Evolutionary conservation across 2,113 vertebrate genomes (phyloP), one percentile per base, ranked within the genome.

Genomic region (Coturnix japonica): DNA sequence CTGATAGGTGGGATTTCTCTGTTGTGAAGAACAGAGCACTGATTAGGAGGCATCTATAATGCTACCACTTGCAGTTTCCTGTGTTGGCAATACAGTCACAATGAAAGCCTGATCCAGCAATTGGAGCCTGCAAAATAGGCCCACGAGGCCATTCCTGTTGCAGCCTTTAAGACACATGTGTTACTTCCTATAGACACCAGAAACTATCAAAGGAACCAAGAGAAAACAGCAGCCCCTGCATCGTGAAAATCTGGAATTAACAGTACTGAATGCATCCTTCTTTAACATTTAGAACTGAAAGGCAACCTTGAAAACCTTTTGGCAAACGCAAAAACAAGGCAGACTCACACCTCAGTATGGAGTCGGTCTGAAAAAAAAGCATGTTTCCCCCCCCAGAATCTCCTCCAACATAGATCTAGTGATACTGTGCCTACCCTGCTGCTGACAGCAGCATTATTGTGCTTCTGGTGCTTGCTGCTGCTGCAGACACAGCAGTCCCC

Each of bases 401-500:
- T 82, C 78, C 67, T 28, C 60, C 53, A 67, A n/a, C 30, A 61
- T 60, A 74, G 66, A 89, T 64, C 14, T 82, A 56, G 71, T 5
- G 67, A 33, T 22, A 1, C 18, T 28, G 71, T 0, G 0, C 72
- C 64, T 79, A 81, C 69, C 49, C 88, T 67, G 89, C 87, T 89
- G 89, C 11, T 92, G 87, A 66, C 89, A 73, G 17, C 63, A 65
- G 3, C 12, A 30, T 5, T 85, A 72, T 81, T 37, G 22, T 61
- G 72, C 81, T 85, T 60, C 26, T 16, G 35, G 74, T 43, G 81
- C 63, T 77, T 82, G 83, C 60, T 46, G 43, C 74, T 39, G 31
- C 86, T 66, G 83, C 88, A 92, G 66, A 63, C 12, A 12, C 75
- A 82, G n/a, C 70, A 59, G 63, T 81, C 86, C 86, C 77, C 1